Evolutionary conservation across 2,113 vertebrate genomes (phyloP), one percentile per base, ranked within the genome.

Genomic region (Dasyurus viverrinus): DNA sequence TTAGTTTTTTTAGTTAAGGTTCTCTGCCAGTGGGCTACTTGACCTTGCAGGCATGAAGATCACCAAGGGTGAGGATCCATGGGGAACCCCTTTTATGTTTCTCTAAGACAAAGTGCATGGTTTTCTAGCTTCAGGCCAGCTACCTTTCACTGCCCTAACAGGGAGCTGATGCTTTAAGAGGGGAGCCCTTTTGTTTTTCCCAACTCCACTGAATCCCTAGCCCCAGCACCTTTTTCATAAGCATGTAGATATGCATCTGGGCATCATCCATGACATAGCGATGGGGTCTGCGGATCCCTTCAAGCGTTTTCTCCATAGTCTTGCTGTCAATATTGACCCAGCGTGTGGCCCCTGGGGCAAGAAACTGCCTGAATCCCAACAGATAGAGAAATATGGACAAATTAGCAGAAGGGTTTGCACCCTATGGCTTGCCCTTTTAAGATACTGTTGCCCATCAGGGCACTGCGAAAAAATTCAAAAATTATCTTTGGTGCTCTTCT

Each of bases 251-350:
- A 97, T 99, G 99, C 98, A 99, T 99, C 97, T 99, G 99, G 0
- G 99, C 99, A 0, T 99, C 99, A 0, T 99, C 99, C 98, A 99
- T 98, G 91, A 99, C 98, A 0, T 99, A 99, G 94, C 99, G 99
- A 92, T 99, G 99, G 0, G 99, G 99, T 0, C 46, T 98, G 97
- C 98, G 98, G 96, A 99, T 98, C 42, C 99, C 99, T 92, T 98
- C 98, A 92, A 99, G 98, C 0, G 99, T 99, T 96, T 98, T 97
- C 96, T 99, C 99, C 99, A 99, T 99, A 0, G 99, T 99, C 97
- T 98, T 99, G 93, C 99, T 99, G 98, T 99, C 99, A 0, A 99
- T 99, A 97, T 99, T 99, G 96, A 99, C 99, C 99, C 99, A 99
- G 25, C 98, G 98, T 0, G 98, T 98, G 1, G 99, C 99, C 1